Evolutionary conservation across 2,797 vertebrate genomes (phyloP).

Genomic region (Zalophus californianus): DNA sequence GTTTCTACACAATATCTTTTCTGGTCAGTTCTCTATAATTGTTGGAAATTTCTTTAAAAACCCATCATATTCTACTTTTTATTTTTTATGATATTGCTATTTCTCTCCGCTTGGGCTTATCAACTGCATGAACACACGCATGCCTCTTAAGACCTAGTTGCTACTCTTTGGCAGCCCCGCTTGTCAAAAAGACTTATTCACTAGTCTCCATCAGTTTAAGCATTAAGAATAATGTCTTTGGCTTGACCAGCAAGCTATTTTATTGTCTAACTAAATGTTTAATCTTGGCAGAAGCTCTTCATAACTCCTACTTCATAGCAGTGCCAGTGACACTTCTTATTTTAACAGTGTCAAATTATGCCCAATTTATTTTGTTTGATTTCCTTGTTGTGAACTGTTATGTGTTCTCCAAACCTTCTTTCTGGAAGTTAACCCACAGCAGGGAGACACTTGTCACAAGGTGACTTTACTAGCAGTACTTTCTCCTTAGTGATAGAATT

Average conservation of each 20-base stretch:
- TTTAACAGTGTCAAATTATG: conserved; percentile 87
- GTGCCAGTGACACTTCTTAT: conserved; percentile 79
- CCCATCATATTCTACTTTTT: not conserved
- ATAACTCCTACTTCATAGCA: conserved; percentile 79
- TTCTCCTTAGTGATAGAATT: conserved; percentile 86
- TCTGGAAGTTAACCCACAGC: conserved; percentile 87
- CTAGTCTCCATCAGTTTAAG: conserved; percentile 72
- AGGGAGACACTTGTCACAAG: conserved; percentile 87
- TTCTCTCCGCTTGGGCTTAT: conserved; percentile 51
- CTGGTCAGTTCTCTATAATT: conserved; percentile 45
- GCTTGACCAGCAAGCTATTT: conserved; percentile 75
- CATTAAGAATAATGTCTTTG: conserved; percentile 79
- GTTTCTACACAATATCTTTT: conserved; percentile 38
- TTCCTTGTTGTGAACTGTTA: conserved; percentile 83
- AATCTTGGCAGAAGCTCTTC: conserved; percentile 84
- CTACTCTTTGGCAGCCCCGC: conserved; percentile 64
- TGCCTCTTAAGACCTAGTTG: conserved; percentile 48
- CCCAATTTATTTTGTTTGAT: conserved; percentile 88
- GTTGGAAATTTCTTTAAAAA: not conserved
- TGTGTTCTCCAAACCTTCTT: conserved; percentile 81
- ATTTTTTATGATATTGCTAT: not conserved
- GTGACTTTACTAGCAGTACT: conserved; percentile 87
- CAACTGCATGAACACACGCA: not conserved
- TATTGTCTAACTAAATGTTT: conserved; percentile 85
- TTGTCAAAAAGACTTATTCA: conserved; percentile 80